Evolutionary conservation across 92 coral and sea anemone genomes (phyloP), one percentile per base, ranked within the genome.

Genomic region (Palythoa heliodiscus): DNA sequence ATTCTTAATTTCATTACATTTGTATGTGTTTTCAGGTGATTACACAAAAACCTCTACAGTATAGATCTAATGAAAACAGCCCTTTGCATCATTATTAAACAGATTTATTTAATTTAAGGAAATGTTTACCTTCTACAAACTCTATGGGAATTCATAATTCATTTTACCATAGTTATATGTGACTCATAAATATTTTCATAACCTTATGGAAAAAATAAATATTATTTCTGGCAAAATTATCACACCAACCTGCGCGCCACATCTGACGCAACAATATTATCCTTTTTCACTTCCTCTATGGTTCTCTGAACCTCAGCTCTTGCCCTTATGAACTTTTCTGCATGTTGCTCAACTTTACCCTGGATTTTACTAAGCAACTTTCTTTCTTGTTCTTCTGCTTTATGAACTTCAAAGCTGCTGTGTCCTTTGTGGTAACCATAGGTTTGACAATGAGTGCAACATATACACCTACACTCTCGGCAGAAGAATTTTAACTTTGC

Each of bases 301-400:
- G 93, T 83, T 52, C 88, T 89, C 82, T 96, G 98, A 2, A 96
- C 98, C 8, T 96, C 98, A 53, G 98, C 97, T 24, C 98, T 89
- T 12, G 96, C 94, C 77, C 92, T 96, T 67, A 94, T 94, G 75
- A 89, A 89, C 83, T 87, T 96, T 50, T 94, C 98, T 11, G 96
- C 98, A 82, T 94, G 95, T 38, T 92, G 91, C 64, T 96, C 98
- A 2, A 96, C 98, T 58, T 89, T 80, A 2, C 88, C 79, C 75
- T 94, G 98, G 4, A 94, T 86, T 22, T 64, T 90, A n/a, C 86
- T 88, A 10, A 96, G 85, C 14, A 88, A 83, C 72, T 90, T 83
- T 50, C 97, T 87, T 58, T 96, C 98, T 16, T 86, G 84, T 60
- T 96, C 98, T 52, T 96, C 98, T 2, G 98, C 98, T 43, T 96